These are phyloP conservation scores for Nixonia krombeini DNA, from an alignment of 1,140 invertebrate genomes.

Conservation along the genomic window DNA sequence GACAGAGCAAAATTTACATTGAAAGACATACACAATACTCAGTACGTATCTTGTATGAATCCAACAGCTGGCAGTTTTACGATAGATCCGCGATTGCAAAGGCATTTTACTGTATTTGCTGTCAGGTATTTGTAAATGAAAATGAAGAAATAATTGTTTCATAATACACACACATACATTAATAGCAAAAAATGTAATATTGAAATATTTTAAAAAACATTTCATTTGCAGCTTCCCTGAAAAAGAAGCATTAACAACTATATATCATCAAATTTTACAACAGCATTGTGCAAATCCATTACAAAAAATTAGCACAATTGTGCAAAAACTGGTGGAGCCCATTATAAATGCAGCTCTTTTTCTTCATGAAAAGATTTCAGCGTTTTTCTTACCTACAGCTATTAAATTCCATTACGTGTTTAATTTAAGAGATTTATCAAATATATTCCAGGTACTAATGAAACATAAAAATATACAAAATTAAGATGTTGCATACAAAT, in stretches of 20 bases:
- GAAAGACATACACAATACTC: slow-evolving; percentile 95
- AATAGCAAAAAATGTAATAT: too few relatives aligned
- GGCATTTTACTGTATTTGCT: slow-evolving; percentile 95
- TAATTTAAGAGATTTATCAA: slow-evolving; percentile 92
- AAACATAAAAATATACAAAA: background rate
- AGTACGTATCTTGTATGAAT: slow-evolving; percentile 97
- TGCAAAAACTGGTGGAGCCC: slow-evolving; percentile 75
- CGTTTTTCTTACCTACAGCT: slow-evolving; percentile 90
- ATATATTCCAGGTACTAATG: slow-evolving; percentile 83
- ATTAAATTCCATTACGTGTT: slow-evolving; percentile 96
- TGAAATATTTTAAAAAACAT: background rate
- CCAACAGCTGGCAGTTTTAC: slow-evolving; percentile 96
- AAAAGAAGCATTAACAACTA: slow-evolving; percentile 84
- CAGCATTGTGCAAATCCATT: slow-evolving; percentile 81
- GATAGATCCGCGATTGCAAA: slow-evolving; percentile 90
- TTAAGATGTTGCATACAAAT: slow-evolving; percentile 5
- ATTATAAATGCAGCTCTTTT: slow-evolving; percentile 82
- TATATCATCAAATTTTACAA: slow-evolving; percentile 85
- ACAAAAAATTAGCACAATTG: slow-evolving; percentile 77
- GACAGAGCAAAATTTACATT: slow-evolving; percentile 88
- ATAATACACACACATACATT: background rate
- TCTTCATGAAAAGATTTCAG: slow-evolving; percentile 83
- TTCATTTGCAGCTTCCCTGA: slow-evolving; percentile 84
- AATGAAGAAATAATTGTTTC: slow-evolving; percentile 6
- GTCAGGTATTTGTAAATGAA: slow-evolving; percentile 77